Percentiles rank a stretch among this genome's conserved stretches.
phyloP scores from a whole-genome alignment of 2,888 invertebrate species.

The Tuta absoluta region DNA sequence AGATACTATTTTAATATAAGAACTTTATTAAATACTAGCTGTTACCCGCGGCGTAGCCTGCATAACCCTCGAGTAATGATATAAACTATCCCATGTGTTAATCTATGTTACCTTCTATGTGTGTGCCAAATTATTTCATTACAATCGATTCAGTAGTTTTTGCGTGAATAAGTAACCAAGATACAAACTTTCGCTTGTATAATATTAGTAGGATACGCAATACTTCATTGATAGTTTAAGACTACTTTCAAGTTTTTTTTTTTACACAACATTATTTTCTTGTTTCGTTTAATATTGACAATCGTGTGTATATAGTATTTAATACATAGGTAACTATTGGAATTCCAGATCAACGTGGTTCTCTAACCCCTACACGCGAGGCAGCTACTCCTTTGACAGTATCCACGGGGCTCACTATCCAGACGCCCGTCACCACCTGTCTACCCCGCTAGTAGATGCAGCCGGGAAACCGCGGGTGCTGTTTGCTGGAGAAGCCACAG shows the following conservation, averaged over 20 bases:
- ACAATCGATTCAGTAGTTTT: too few species aligned
- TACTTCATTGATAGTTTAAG: too few species aligned
- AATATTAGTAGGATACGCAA: too few species aligned
- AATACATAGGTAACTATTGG: not conserved
- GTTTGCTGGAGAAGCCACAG: constrained; percentile 84
- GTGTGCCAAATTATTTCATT: too few species aligned
- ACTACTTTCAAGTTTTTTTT: too few species aligned
- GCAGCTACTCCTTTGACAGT: constrained; percentile 86
- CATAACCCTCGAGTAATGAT: too few species aligned
- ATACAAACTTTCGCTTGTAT: too few species aligned
- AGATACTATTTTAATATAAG: not conserved
- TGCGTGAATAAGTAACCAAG: too few species aligned
- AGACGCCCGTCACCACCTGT: constrained; percentile 77
- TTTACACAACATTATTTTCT: not conserved
- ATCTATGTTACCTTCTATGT: too few species aligned
- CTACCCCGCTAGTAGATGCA: constrained; percentile 76
- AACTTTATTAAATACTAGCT: not conserved
- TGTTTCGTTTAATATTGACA: too few species aligned
- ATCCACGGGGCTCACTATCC: constrained; percentile 73
- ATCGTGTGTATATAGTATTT: not conserved
- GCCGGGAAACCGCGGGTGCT: constrained; percentile 70
- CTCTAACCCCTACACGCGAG: constrained; percentile 84
- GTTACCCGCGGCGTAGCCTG: too few species aligned
- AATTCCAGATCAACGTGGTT: constrained; percentile 85
- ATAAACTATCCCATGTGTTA: too few species aligned